These are phyloP conservation scores for Eubasilissa regina DNA, from an alignment of 1,140 invertebrate species.

Conservation along the genomic window DNA sequence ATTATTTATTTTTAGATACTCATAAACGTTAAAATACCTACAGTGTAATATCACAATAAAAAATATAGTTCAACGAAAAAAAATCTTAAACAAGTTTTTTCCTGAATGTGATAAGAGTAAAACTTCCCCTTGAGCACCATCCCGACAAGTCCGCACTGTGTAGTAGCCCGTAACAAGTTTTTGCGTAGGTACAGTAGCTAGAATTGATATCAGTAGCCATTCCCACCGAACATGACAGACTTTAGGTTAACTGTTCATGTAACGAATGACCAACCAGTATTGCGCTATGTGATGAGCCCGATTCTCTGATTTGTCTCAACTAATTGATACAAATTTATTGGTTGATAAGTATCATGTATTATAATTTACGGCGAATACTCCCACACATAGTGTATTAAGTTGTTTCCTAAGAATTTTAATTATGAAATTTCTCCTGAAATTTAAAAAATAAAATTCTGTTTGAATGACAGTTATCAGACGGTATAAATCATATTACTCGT, in stretches of 20 bases:
- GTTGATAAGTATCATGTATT: not conserved
- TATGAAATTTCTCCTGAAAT: too few relatives aligned
- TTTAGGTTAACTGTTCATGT: conserved; percentile 22
- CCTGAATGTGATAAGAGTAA: not conserved
- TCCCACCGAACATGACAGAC: conserved; percentile 10
- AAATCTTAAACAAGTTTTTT: too few relatives aligned
- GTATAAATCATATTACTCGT: too few relatives aligned
- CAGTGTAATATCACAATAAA: too few relatives aligned
- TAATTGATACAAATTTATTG: not conserved
- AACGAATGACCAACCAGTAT: not conserved
- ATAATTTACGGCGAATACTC: too few relatives aligned
- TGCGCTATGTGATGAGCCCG: not conserved
- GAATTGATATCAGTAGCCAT: conserved; percentile 13
- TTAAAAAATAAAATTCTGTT: too few relatives aligned
- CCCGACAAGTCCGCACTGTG: not conserved
- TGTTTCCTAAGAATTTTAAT: too few relatives aligned
- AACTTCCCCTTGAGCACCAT: not conserved
- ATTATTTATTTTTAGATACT: too few relatives aligned
- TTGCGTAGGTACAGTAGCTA: conserved; percentile 1
- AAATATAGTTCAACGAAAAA: too few relatives aligned
- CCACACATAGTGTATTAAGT: too few relatives aligned
- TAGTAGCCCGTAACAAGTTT: conserved; percentile 9
- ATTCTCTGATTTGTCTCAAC: not conserved
- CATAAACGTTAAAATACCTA: too few relatives aligned
- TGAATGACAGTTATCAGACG: too few relatives aligned